A percentile compares a stretch with the other conserved stretches of the same genome.
Conservation (phyloP, 2,797 vertebrate genomes). For the Dryobates pubescens region DNA sequence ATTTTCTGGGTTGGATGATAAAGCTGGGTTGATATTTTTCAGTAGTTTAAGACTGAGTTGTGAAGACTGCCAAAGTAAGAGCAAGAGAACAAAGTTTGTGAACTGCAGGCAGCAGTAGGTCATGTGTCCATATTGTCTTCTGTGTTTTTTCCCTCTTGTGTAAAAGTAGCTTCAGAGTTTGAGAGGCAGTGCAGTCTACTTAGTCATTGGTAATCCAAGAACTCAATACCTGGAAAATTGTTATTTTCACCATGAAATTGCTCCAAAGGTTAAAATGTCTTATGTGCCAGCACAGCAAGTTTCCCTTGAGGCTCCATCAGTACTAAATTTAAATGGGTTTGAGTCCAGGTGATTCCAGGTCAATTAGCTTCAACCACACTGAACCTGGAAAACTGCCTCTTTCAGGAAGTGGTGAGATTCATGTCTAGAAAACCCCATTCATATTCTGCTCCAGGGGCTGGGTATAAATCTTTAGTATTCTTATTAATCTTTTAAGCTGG, state of each 20-base stretch:
- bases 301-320: slow-evolving; percentile 5
- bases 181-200: neutral
- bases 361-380: slow-evolving; percentile 44
- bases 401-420: slow-evolving; percentile 40
- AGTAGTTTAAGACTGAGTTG: neutral
- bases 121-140: neutral
- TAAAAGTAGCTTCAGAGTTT: neutral
- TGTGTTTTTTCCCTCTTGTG: neutral
- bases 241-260: slow-evolving; percentile 40
- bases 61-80: neutral
- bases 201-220: slow-evolving; percentile 8
- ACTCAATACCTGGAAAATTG: neutral
- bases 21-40: neutral
- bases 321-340: slow-evolving; percentile 47
- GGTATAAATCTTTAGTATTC: slow-evolving; percentile 60
- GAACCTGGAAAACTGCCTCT: slow-evolving; percentile 39
- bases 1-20: neutral
- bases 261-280: slow-evolving; percentile 28
- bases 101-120: neutral
- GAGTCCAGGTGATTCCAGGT: slow-evolving; percentile 45
- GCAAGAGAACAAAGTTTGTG: neutral
- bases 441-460: slow-evolving; percentile 50
- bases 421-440: slow-evolving; percentile 47
- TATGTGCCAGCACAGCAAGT: slow-evolving; percentile 2
- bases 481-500: slow-evolving; percentile 68